Evolutionary conservation across 2,888 invertebrate genomes (phyloP), one percentile per base, ranked within the genome.

Genomic region (Cheilosia vulpina): DNA sequence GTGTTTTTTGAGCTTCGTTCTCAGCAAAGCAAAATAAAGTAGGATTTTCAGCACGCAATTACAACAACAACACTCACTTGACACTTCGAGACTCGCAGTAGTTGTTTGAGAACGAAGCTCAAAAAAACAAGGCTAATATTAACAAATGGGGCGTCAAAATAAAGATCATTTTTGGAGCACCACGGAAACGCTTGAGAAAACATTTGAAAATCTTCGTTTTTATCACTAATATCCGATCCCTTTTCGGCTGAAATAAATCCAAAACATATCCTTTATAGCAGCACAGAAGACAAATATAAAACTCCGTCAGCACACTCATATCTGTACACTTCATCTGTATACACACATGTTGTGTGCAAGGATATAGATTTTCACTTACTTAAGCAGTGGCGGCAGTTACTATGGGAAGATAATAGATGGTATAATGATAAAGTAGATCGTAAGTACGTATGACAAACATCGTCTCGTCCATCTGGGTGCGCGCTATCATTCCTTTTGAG

Each of bases 361-460:
- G 47, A 17, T 27, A 47, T n/a, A 47, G 38, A 63, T 41, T 43
- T 19, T 24, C n/a, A 38, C 38, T 38, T 17, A 31, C 55, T 13
- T 11, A 27, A 55, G n/a, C 55, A 34, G 17, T 55, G 55, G 34
- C 55, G 31, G 63, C 38, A 45, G 43, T 41, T 17, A 3, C 21
- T 31, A 21, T 21, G 15, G 41, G 47, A 47, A 47, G 45, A 45
- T 65, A 79, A 82, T 65, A 71, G 57, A 69, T 47, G 52, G 47
- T 65, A 82, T 81, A 69, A 63, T 69, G 69, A 69, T 58, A 52
- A 71, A 76, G 52, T 21, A 21, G 50, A 45, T 76, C 58, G 19
- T 47, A 47, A 17, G 43, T n/a, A 27, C 38, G 41, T 55, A 73
- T 52, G 71, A 71, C 50, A 66, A 71, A 57, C 38, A 60, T 13